Evolutionary conservation across 2,113 vertebrate genomes (phyloP).

Genomic region (Bos javanicus): DNA sequence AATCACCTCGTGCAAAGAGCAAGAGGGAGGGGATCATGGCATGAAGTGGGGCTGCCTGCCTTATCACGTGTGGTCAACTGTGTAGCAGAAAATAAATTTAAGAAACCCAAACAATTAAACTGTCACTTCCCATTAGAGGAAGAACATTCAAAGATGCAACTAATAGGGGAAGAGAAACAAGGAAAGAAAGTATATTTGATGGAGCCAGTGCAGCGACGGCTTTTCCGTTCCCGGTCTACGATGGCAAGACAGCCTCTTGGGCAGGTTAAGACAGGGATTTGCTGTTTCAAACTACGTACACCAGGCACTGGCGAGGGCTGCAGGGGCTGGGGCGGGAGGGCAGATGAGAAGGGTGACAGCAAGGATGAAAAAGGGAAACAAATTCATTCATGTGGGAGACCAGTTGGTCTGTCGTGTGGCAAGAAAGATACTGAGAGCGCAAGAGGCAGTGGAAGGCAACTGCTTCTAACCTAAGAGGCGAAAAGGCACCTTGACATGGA

Average conservation of each 20-base stretch:
- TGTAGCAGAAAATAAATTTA: not conserved
- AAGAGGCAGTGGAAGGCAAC: not conserved
- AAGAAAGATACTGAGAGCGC: not conserved
- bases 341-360: not conserved
- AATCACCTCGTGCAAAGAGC: not conserved
- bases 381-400: not conserved
- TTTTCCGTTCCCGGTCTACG: constrained; percentile 2
- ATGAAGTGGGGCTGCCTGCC: not conserved
- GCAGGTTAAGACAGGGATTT: not conserved
- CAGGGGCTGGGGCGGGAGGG: accelerated
- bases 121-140: constrained; percentile 64
- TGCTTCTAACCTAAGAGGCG: not conserved
- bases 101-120: constrained; percentile 61
- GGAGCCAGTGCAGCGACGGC: not conserved
- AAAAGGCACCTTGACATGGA: not conserved
- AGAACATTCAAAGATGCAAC: constrained; percentile 44
- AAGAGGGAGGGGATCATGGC: not conserved
- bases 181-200: constrained; percentile 33
- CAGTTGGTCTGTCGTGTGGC: accelerated
- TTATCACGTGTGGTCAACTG: constrained; percentile 22
- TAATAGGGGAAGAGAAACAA: constrained; percentile 50
- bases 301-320: not conserved
- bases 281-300: not conserved
- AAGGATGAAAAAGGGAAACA: not conserved
- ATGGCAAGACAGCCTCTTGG: not conserved